Conservation (phyloP, 2,797 vertebrate genomes). For the Sebastes minor region DNA sequence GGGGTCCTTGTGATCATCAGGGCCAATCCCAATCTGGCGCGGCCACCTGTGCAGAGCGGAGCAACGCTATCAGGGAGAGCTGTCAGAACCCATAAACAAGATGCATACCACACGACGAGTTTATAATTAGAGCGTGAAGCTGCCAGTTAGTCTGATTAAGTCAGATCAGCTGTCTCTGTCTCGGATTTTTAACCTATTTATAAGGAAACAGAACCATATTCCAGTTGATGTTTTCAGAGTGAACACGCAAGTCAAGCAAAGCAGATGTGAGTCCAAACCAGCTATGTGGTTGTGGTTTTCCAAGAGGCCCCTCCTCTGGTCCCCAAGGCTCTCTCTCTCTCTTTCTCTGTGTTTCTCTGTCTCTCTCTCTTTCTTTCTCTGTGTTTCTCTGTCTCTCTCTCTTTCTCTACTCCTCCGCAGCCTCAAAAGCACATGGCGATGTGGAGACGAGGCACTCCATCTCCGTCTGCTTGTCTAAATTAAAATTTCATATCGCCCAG, state of each 20-base stretch:
- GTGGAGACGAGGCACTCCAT: conserved; percentile 61
- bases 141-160: background rate
- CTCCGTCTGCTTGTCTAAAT: conserved; percentile 71
- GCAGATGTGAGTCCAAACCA: conserved; percentile 74
- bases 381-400: conserved; percentile 22
- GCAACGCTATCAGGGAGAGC: conserved; percentile 39
- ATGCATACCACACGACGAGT: background rate
- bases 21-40: conserved; percentile 65
- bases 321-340: conserved; percentile 54
- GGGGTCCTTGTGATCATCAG: conserved; percentile 78
- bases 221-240: conserved; percentile 53
- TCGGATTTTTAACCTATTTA: conserved; percentile 1
- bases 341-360: background rate
- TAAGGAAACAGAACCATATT: conserved; percentile 7
- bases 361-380: conserved; percentile 4
- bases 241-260: conserved; percentile 62
- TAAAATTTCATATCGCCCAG: conserved; percentile 77
- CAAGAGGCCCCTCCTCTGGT: conserved; percentile 72
- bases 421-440: conserved; percentile 57
- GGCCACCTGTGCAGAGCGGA: conserved; percentile 71
- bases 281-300: conserved; percentile 76
- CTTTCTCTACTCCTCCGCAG: conserved; percentile 28
- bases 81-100: conserved; percentile 48
- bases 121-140: conserved; percentile 42
- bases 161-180: background rate